Evolutionary conservation across 2,113 vertebrate genomes (phyloP).

Genomic region (Aspidoscelis tigris): DNA sequence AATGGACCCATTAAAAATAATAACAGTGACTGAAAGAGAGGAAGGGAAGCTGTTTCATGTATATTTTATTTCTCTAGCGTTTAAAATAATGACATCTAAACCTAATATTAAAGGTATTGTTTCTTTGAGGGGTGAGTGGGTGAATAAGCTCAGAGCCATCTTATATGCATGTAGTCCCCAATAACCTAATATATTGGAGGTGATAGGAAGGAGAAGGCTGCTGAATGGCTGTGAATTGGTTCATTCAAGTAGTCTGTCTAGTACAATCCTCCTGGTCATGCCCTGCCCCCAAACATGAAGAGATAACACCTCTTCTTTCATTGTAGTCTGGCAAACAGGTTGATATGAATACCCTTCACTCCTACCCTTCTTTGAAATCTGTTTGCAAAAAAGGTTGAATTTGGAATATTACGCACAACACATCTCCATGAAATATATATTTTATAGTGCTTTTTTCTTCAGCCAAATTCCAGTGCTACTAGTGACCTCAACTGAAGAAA

Average conservation of each 20-base stretch:
- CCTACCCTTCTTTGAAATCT: neutral
- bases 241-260: neutral
- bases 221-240: neutral
- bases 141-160: too few species aligned
- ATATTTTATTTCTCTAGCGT: too few species aligned
- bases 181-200: neutral
- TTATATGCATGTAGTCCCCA: neutral
- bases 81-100: too few species aligned
- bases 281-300: neutral
- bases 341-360: neutral
- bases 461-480: neutral
- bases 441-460: neutral
- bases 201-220: neutral
- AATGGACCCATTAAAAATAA: too few species aligned
- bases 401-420: too few species aligned
- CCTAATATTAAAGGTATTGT: too few species aligned
- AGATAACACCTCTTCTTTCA: neutral
- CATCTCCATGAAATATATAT: neutral
- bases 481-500: neutral
- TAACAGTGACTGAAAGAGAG: too few species aligned
- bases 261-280: neutral
- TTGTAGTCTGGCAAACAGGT: neutral
- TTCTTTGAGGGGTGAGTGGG: too few species aligned
- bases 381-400: neutral
- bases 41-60: too few species aligned